Percentiles rank a stretch among this genome's conserved stretches.
Conservation (phyloP, 2,888 invertebrate genomes). For the Eremobia ochroleuca region DNA sequence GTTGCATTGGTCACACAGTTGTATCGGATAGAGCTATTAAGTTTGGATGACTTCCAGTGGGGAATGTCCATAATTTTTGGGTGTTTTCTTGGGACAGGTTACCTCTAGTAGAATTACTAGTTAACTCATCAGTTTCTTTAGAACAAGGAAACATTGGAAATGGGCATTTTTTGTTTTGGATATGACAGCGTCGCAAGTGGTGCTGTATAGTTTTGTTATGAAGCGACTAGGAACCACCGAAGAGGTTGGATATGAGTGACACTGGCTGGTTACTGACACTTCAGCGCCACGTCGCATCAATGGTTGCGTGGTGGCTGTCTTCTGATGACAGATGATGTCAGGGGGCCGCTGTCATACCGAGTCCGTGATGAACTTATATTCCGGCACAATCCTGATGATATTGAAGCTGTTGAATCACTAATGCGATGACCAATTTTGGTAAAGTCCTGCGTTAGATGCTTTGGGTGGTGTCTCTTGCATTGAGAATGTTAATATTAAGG, state of each 20-base stretch:
- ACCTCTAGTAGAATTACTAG: background rate
- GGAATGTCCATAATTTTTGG: constrained; percentile 24
- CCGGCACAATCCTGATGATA: background rate
- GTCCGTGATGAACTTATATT: background rate
- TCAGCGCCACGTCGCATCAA: too few species aligned
- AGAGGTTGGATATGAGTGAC: too few species aligned
- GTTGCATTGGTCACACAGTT: constrained; percentile 50
- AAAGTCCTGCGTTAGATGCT: background rate
- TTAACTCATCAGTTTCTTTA: background rate
- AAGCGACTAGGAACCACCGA: background rate
- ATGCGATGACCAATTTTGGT: background rate
- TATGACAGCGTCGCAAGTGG: background rate
- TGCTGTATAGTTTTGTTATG: background rate
- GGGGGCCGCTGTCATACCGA: too few species aligned
- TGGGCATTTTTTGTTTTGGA: background rate
- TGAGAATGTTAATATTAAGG: too few species aligned
- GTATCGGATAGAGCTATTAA: constrained; percentile 64
- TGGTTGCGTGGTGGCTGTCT: too few species aligned
- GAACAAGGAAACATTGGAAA: background rate
- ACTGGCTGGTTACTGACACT: too few species aligned
- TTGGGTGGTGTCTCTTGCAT: background rate
- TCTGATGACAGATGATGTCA: background rate
- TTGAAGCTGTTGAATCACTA: background rate
- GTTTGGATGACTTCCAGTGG: constrained; percentile 39
- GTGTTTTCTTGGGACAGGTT: constrained; percentile 11